A percentile compares a stretch with the other conserved stretches of the same genome.
These are phyloP conservation scores for Lasioglossum marginatum DNA, from an alignment of 2,888 invertebrate species.

Conservation along the genomic window DNA sequence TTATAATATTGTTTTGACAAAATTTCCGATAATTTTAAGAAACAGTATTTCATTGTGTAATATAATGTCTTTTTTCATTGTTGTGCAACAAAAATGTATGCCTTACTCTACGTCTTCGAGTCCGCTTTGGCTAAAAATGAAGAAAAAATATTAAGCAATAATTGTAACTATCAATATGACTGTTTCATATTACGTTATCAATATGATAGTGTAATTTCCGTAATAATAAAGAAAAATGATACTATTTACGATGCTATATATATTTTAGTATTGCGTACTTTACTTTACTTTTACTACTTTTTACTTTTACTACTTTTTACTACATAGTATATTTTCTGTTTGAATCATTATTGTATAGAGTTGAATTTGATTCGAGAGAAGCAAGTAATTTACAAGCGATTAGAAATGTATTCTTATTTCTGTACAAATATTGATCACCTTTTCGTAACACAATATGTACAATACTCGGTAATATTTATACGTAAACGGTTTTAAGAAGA, in stretches of 20 bases:
- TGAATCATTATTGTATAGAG: too few relatives aligned
- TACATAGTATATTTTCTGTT: too few relatives aligned
- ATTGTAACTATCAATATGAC: neutral
- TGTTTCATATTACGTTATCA: neutral
- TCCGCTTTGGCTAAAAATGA: slow-evolving; percentile 82
- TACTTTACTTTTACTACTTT: too few relatives aligned
- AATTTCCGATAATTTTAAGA: neutral
- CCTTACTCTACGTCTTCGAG: slow-evolving; percentile 82
- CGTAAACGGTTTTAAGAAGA: too few relatives aligned
- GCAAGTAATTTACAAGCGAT: neutral
- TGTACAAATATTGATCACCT: neutral
- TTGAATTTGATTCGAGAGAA: too few relatives aligned
- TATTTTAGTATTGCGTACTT: too few relatives aligned
- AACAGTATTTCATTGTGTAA: slow-evolving; percentile 29
- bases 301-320: too few relatives aligned
- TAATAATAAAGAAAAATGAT: too few relatives aligned
- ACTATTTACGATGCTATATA: too few relatives aligned
- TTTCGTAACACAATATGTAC: neutral
- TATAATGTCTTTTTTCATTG: slow-evolving; percentile 58
- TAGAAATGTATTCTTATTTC: neutral
- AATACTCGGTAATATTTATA: too few relatives aligned
- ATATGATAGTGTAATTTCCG: neutral
- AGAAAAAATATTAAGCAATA: slow-evolving; percentile 54
- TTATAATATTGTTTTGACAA: neutral
- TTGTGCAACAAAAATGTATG: slow-evolving; percentile 63